Base-by-base conservation (phyloP, 2,113 vertebrate species). In the Pica pica region DNA sequence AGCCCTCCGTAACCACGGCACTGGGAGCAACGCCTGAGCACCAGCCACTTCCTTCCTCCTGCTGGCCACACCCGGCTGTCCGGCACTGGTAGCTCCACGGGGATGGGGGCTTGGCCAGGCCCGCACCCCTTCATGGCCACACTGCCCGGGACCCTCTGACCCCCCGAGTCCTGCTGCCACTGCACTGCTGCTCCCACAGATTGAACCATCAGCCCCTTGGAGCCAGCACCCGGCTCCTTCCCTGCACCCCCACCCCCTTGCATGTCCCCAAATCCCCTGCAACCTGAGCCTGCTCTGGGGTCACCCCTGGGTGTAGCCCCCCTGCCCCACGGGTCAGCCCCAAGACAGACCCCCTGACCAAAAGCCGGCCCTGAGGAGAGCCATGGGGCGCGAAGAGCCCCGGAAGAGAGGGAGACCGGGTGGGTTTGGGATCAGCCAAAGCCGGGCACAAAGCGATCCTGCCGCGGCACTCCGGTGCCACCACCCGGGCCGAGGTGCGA, bases 31-130 rank as follows among this genome's bases (percentile, higher is more conserved):
- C 7, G 0, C 26, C 22, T 60, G 55, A 10, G 78, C 46, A 57
- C 41, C 49, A 31, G 42, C 64, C 75, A 50, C 74, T 73, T 92
- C 73, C 92, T 68, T 68, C 89, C 78, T 68, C 52, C 30, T 1
- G 3, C 47, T 11, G 15, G 24, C 79, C 20, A 7, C 65, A 16
- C 33, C 17, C 2, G 1, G 8, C 52, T 42, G 56, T 3, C 55
- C 5, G 0, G 41, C 5, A 1, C 50, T 22, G 5, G 2, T 1
- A 3, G 47, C 11, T 30, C 30, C 70, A 7, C 1, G 3, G 65
- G n/a, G n/a, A 4, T 5, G 35, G 35, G 42, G 10, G 21, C 26
- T 60, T 3, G 4, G 31, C 76, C 18, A 21, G 21, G 2, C 9
- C 17, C 16, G 33, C 49, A 30, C 3, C 22, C 26, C 12, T 0